Conservation (phyloP, 2,888 invertebrate species). For the Philaethria dido region DNA sequence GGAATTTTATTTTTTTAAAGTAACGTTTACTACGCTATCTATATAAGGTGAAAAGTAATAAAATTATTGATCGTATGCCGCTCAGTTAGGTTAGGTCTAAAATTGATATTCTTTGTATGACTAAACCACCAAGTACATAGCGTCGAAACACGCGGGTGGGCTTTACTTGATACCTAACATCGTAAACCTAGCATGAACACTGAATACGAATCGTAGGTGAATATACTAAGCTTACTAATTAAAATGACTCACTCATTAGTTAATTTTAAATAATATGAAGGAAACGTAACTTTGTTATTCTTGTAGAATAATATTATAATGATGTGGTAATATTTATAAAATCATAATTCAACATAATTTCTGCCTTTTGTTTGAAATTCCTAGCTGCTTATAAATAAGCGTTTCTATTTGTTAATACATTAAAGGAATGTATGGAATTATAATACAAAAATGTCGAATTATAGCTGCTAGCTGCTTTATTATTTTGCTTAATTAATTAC, state of each 20-base stretch:
- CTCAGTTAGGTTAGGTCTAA: conserved; percentile 42
- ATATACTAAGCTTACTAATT: conserved; percentile 42
- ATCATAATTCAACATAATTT: conserved; percentile 1
- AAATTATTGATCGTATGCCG: conserved; percentile 59
- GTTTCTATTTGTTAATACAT: conserved; percentile 1
- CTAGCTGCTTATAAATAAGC: neutral
- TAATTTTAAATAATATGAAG: neutral
- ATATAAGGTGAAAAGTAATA: conserved; percentile 51
- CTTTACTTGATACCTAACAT: conserved; percentile 55
- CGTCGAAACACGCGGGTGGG: conserved; percentile 63
- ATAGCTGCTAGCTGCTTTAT: neutral
- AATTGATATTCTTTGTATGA: conserved; percentile 70
- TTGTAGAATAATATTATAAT: neutral
- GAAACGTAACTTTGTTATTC: neutral
- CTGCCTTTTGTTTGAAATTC: neutral
- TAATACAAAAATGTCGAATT: conserved; percentile 7
- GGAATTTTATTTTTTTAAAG: neutral
- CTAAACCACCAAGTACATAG: conserved; percentile 60
- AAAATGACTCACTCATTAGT: conserved; percentile 28
- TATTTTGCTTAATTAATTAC: neutral
- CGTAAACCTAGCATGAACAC: conserved; percentile 57
- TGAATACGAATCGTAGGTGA: conserved; percentile 61
- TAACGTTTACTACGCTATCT: no score
- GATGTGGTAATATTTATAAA: neutral
- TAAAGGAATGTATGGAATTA: neutral